Evolutionary conservation across 2,113 vertebrate genomes (phyloP).

Genomic region (Platichthys stellatus): DNA sequence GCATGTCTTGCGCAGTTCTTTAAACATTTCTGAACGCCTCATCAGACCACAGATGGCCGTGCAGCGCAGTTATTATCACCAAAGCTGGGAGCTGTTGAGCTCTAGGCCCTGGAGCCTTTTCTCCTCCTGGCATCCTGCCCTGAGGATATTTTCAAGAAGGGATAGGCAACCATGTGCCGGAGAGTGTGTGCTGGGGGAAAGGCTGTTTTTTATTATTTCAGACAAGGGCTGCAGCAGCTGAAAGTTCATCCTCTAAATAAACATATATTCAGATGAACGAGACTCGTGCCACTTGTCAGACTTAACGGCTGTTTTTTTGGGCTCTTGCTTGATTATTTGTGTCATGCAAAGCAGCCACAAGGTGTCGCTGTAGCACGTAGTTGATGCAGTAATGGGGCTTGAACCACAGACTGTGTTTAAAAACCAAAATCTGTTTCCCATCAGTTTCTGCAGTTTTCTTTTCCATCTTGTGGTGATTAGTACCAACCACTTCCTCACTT

Average conservation of each 20-base stretch:
- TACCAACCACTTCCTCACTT: slow-evolving; percentile 28
- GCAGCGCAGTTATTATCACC: slow-evolving; percentile 15
- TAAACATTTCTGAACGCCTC: neutral
- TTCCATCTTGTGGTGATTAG: slow-evolving; percentile 32
- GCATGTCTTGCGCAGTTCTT: slow-evolving; percentile 16
- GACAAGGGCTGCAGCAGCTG: slow-evolving; percentile 31
- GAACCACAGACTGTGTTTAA: neutral
- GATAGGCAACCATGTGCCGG: slow-evolving; percentile 40
- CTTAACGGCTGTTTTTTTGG: neutral
- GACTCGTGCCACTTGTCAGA: too few relatives aligned
- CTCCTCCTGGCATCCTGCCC: slow-evolving; percentile 51
- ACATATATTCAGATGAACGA: neutral
- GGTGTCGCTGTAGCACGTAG: slow-evolving; percentile 61
- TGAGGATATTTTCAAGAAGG: slow-evolving; percentile 60
- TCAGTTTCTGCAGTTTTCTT: slow-evolving; percentile 5
- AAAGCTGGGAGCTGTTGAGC: slow-evolving; percentile 36
- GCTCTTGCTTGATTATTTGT: neutral
- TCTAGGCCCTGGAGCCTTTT: slow-evolving; percentile 48
- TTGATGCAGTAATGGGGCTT: neutral
- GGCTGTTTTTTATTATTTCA: slow-evolving; percentile 32
- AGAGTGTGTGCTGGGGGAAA: slow-evolving; percentile 23
- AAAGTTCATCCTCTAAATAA: neutral
- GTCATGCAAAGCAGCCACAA: slow-evolving; percentile 45
- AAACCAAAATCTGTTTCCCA: neutral
- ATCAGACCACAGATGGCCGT: slow-evolving; percentile 29